These are phyloP conservation scores for Danio jaintianensis DNA, from an alignment of 2,797 vertebrate species.

Conservation along the genomic window DNA sequence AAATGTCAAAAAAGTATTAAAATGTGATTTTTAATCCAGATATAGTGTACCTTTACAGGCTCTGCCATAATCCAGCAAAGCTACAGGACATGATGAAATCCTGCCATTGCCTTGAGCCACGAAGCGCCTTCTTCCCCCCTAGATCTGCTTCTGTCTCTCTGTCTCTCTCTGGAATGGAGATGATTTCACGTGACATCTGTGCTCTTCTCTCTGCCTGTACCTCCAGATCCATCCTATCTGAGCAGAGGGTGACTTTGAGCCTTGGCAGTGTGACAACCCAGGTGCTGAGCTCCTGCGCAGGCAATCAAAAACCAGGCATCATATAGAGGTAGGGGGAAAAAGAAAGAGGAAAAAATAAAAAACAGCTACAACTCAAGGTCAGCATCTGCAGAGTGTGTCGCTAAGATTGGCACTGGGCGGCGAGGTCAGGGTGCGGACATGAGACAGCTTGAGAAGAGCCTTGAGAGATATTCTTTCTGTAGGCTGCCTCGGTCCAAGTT, in stretches of 20 bases:
- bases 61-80: constrained; percentile 22
- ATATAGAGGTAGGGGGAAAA: constrained; percentile 38
- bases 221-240: constrained; percentile 58
- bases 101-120: constrained; percentile 37
- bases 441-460: constrained; percentile 46
- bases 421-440: constrained; percentile 49
- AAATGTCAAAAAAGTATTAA: constrained; percentile 36
- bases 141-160: constrained; percentile 43
- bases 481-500: constrained; percentile 45
- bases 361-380: constrained; percentile 53
- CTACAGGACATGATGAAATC: constrained; percentile 48
- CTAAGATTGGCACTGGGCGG: constrained; percentile 39
- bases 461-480: constrained; percentile 41
- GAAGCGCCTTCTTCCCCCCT: constrained; percentile 20
- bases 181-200: constrained; percentile 61
- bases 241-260: constrained; percentile 63
- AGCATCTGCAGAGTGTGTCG: constrained; percentile 54
- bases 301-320: constrained; percentile 62
- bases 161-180: constrained; percentile 43
- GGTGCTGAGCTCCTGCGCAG: constrained; percentile 49
- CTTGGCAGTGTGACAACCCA: constrained; percentile 62
- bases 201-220: constrained; percentile 48
- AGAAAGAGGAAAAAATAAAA: not conserved
- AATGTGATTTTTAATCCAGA: constrained; percentile 34
- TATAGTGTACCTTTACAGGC: constrained; percentile 25